Conservation (phyloP, 2,797 vertebrate species). For the Thripadectes ignobilis region DNA sequence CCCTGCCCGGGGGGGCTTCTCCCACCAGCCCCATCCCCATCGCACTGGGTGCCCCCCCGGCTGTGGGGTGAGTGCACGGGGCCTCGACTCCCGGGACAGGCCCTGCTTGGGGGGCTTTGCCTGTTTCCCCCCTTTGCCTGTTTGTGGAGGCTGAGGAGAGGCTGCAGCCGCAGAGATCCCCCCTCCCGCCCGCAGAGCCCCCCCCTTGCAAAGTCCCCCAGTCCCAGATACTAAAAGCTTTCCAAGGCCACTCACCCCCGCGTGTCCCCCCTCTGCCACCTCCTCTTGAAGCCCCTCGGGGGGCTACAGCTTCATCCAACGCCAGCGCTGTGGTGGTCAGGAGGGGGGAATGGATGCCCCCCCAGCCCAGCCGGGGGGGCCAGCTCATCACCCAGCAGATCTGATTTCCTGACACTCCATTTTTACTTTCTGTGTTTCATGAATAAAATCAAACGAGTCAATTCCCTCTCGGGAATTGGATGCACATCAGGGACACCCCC, state of each 20-base stretch:
- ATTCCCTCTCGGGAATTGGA: constrained; percentile 37
- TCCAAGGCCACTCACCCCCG: background rate
- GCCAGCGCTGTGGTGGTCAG: background rate
- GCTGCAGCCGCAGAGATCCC: background rate
- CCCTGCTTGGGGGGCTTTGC: background rate
- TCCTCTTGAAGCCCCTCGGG: background rate
- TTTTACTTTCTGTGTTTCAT: constrained; percentile 64
- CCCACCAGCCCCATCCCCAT: background rate
- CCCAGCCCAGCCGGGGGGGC: background rate
- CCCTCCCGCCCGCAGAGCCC: background rate
- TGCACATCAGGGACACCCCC: background rate
- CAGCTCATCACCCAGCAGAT: constrained; percentile 14
- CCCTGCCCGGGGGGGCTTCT: background rate
- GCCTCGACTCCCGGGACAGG: background rate
- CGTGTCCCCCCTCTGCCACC: background rate
- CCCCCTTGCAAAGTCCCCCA: background rate
- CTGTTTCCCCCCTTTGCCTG: background rate
- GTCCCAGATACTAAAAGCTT: background rate
- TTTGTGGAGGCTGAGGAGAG: background rate
- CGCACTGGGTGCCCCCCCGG: background rate
- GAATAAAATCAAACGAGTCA: constrained; percentile 56
- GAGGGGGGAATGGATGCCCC: background rate
- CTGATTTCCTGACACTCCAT: constrained; percentile 58
- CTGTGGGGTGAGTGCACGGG: too few species aligned
- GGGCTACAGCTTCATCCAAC: background rate